These are phyloP conservation scores for Spodoptera littoralis DNA, from an alignment of 2,888 invertebrate genomes.

Conservation along the genomic window DNA sequence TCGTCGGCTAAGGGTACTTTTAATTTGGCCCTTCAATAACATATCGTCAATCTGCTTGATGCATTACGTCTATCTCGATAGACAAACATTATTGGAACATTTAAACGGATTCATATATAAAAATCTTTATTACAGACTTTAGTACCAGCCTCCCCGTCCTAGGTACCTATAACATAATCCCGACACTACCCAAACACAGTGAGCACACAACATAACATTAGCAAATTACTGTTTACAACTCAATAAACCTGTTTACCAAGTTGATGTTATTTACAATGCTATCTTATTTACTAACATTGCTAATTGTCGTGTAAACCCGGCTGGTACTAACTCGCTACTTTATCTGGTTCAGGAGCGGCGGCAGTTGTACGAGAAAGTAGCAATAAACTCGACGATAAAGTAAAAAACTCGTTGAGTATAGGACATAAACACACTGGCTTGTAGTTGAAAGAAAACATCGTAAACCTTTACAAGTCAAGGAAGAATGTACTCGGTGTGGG, in stretches of 20 bases:
- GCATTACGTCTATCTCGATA: too few relatives aligned
- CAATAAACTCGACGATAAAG: constrained; percentile 77
- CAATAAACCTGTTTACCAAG: constrained; percentile 55
- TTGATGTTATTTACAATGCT: constrained; percentile 51
- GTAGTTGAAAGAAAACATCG: constrained; percentile 82
- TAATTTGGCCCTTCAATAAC: too few relatives aligned
- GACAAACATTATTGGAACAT: not conserved
- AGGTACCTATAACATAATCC: not conserved
- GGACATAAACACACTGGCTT: constrained; percentile 77
- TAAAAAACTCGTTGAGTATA: constrained; percentile 80
- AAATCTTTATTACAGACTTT: not conserved
- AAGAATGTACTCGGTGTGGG: constrained; percentile 52
- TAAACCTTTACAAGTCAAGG: constrained; percentile 81
- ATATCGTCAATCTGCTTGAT: too few relatives aligned
- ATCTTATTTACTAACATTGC: constrained; percentile 51
- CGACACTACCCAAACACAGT: not conserved
- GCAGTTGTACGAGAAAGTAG: constrained; percentile 60
- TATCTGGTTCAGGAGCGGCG: constrained; percentile 64
- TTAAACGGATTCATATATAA: not conserved
- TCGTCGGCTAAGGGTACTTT: too few relatives aligned
- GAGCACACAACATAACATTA: constrained; percentile 30
- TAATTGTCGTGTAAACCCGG: constrained; percentile 53
- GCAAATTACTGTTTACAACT: constrained; percentile 36
- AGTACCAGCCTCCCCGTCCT: not conserved
- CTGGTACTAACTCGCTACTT: constrained; percentile 50